These are phyloP conservation scores for Thereva unica DNA, from an alignment of 2,888 invertebrate species.

Conservation along the genomic window DNA sequence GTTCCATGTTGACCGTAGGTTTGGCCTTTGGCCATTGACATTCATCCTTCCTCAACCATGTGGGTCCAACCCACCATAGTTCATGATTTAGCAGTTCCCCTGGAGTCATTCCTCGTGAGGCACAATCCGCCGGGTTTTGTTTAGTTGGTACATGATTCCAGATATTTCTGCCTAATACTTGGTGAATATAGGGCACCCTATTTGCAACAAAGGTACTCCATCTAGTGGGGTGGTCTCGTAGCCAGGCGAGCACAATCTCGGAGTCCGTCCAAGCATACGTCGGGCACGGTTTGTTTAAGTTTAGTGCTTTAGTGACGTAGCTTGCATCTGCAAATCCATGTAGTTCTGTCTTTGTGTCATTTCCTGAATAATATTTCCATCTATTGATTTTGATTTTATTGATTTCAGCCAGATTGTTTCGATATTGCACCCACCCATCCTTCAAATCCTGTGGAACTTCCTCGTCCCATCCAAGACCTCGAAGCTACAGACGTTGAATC, in stretches of 20 bases:
- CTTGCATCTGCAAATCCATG: slow-evolving; percentile 20
- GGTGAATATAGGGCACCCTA: not conserved
- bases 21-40: not conserved
- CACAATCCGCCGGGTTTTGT: not conserved
- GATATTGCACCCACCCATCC: not conserved
- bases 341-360: not conserved
- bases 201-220: slow-evolving; percentile 19
- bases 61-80: slow-evolving; percentile 10
- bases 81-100: not conserved
- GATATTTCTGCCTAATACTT: too few relatives aligned
- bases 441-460: not conserved
- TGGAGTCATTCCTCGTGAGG: not conserved
- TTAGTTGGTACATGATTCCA: slow-evolving; percentile 6
- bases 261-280: slow-evolving; percentile 9
- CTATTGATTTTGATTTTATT: slow-evolving; percentile 6
- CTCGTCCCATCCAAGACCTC: slow-evolving; percentile 1
- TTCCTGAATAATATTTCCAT: not conserved
- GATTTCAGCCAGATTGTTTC: not conserved
- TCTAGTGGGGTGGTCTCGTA: not conserved
- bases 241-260: slow-evolving; percentile 7
- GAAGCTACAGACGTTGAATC: not conserved
- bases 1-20: too few relatives aligned
- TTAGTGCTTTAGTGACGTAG: too few relatives aligned
- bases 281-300: too few relatives aligned
- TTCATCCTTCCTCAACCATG: not conserved